These are phyloP conservation scores for Agrilus planipennis DNA, from an alignment of 1,140 invertebrate genomes.

Conservation along the genomic window DNA sequence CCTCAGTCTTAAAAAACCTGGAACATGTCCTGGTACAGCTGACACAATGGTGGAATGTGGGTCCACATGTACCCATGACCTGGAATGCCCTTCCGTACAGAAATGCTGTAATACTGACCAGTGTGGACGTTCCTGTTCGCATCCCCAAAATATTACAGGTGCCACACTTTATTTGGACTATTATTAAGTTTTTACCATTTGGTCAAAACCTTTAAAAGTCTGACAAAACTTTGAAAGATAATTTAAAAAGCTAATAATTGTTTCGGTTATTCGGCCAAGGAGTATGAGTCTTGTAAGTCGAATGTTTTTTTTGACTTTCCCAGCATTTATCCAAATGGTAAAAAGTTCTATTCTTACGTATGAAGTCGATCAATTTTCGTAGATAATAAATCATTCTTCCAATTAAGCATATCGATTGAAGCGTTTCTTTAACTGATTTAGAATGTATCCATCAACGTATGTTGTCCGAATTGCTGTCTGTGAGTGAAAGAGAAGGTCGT, in stretches of 20 bases:
- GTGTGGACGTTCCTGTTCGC: conserved; percentile 54
- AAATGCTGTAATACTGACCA: conserved; percentile 65
- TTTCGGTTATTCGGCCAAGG: too few species aligned
- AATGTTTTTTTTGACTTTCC: too few species aligned
- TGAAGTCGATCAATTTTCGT: too few species aligned
- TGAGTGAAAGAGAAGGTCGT: conserved; percentile 63
- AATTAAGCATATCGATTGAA: too few species aligned
- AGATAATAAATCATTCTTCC: too few species aligned
- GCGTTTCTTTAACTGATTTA: too few species aligned
- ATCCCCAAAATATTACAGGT: conserved; percentile 56
- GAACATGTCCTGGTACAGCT: conserved; percentile 50
- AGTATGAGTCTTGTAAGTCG: too few species aligned
- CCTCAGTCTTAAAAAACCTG: conserved; percentile 58
- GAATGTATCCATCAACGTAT: conserved; percentile 64
- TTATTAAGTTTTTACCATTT: not conserved
- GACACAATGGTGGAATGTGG: conserved; percentile 44
- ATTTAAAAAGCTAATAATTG: too few species aligned
- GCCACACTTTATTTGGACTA: conserved; percentile 9
- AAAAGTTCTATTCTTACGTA: too few species aligned
- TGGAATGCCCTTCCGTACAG: conserved; percentile 65
- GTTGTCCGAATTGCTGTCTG: conserved; percentile 59
- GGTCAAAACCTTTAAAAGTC: too few species aligned
- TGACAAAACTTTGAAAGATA: too few species aligned
- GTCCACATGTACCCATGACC: conserved; percentile 54
- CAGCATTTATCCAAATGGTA: too few species aligned